A percentile compares a stretch with the other conserved stretches of the same genome.
phyloP scores from a whole-genome alignment of 2,888 invertebrate species.

The Athalia cordata region DNA sequence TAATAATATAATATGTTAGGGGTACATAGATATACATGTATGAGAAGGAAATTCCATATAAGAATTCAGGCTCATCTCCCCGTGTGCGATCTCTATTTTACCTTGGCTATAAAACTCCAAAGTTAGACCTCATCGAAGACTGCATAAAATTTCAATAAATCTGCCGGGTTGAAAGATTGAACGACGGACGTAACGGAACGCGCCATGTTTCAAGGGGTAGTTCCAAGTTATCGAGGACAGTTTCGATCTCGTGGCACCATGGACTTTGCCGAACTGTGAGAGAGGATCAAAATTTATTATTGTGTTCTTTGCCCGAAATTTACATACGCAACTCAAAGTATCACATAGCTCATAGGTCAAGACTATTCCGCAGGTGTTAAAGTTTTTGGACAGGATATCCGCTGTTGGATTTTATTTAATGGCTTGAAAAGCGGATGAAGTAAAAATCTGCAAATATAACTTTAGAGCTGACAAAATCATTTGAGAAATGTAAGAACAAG shows the following conservation, averaged over 20 bases:
- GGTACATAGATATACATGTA: not conserved
- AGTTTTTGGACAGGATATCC: no score
- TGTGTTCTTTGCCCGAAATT: slow-evolving; percentile 28
- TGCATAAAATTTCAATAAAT: slow-evolving; percentile 66
- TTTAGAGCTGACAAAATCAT: no score
- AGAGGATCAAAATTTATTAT: slow-evolving; percentile 37
- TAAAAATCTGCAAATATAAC: no score
- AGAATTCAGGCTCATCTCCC: slow-evolving; percentile 30
- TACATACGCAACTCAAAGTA: slow-evolving; percentile 7
- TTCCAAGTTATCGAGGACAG: slow-evolving; percentile 52
- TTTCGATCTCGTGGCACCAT: slow-evolving; percentile 51
- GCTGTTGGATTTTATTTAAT: no score
- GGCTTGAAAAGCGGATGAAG: no score
- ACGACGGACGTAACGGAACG: slow-evolving; percentile 56
- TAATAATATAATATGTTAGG: not conserved
- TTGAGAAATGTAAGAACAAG: not conserved
- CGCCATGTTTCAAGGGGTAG: slow-evolving; percentile 57
- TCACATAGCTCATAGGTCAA: no score
- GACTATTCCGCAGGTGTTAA: no score
- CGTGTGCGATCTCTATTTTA: slow-evolving; percentile 32
- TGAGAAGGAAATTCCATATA: not conserved
- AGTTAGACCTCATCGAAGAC: slow-evolving; percentile 60
- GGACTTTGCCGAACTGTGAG: slow-evolving; percentile 23
- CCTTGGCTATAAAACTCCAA: slow-evolving; percentile 59
- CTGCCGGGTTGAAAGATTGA: slow-evolving; percentile 49